Percentiles rank a stretch among this genome's conserved stretches.
Conservation (phyloP, 1,140 invertebrate genomes). For the Drosophila tani region DNA sequence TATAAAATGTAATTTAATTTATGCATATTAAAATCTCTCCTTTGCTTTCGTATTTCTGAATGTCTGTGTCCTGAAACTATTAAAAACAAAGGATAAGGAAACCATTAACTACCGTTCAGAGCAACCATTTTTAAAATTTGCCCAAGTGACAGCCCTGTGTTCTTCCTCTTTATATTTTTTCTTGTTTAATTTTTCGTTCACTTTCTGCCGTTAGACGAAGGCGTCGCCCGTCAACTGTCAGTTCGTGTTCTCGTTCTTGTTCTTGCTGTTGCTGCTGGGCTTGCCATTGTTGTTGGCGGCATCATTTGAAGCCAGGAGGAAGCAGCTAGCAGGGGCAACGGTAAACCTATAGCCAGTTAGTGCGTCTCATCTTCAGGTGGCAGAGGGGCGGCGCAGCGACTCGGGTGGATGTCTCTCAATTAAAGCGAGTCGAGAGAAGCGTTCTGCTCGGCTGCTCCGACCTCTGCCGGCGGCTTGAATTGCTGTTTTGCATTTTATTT, state of each 20-base stretch:
- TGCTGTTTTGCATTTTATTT: conserved; percentile 74
- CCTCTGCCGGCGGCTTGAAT: conserved; percentile 56
- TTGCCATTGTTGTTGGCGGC: conserved; percentile 54
- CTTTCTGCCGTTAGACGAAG: conserved; percentile 61
- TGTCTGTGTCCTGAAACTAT: no score
- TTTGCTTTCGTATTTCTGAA: neutral
- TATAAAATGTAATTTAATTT: no score
- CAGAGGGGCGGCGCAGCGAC: neutral
- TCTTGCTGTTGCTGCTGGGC: conserved; percentile 15
- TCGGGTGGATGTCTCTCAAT: conserved; percentile 52
- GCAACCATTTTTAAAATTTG: neutral
- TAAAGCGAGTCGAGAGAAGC: conserved; percentile 52
- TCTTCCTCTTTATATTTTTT: neutral
- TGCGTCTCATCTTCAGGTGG: conserved; percentile 50
- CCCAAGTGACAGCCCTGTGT: neutral
- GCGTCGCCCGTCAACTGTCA: conserved; percentile 68
- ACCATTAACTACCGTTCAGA: neutral
- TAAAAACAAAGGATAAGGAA: neutral
- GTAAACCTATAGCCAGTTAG: conserved; percentile 70
- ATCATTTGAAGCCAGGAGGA: conserved; percentile 47
- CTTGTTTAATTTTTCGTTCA: neutral
- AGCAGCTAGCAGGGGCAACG: conserved; percentile 52
- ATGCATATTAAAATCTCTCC: neutral
- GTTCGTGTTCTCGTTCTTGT: conserved; percentile 47
- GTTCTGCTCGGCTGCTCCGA: conserved; percentile 67